Evolutionary conservation across 2,113 vertebrate genomes (phyloP).

Genomic region (Lycocorax pyrrhopterus): DNA sequence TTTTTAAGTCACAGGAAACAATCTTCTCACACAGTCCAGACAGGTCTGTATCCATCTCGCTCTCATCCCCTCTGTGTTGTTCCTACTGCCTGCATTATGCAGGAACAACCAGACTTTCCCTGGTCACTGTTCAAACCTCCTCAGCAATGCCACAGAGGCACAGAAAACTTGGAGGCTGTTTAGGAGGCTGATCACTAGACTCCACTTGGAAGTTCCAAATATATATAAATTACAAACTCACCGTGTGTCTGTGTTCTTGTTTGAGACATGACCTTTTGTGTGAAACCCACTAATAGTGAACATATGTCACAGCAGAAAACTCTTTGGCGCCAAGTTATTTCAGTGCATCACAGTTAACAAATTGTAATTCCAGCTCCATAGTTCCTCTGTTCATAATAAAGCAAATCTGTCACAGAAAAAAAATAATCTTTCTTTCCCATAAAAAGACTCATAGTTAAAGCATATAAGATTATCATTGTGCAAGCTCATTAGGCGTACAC

Average conservation of each 20-base stretch:
- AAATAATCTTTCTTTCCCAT: neutral
- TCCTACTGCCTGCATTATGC: neutral
- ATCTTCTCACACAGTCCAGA: neutral
- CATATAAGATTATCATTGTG: conserved; percentile 64
- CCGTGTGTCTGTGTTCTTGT: neutral
- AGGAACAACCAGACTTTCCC: neutral
- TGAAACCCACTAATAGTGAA: conserved; percentile 29
- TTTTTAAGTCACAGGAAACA: neutral
- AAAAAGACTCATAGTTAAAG: conserved; percentile 50
- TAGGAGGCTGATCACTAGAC: neutral
- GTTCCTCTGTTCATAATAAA: conserved; percentile 68
- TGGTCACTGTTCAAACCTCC: neutral
- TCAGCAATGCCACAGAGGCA: neutral
- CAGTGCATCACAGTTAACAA: conserved; percentile 48
- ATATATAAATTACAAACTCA: neutral
- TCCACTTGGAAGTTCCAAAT: conserved; percentile 11
- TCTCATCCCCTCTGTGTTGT: neutral
- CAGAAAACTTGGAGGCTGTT: neutral
- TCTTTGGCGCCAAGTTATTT: conserved; percentile 55
- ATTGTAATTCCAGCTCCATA: conserved; percentile 56
- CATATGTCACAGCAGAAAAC: conserved; percentile 37
- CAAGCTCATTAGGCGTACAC: conserved; percentile 72
- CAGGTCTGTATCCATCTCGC: neutral
- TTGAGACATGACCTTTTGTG: conserved; percentile 31
- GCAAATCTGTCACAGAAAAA: conserved; percentile 56